Evolutionary conservation across 2,797 vertebrate genomes (phyloP).

Genomic region (Knipowitschia caucasica): DNA sequence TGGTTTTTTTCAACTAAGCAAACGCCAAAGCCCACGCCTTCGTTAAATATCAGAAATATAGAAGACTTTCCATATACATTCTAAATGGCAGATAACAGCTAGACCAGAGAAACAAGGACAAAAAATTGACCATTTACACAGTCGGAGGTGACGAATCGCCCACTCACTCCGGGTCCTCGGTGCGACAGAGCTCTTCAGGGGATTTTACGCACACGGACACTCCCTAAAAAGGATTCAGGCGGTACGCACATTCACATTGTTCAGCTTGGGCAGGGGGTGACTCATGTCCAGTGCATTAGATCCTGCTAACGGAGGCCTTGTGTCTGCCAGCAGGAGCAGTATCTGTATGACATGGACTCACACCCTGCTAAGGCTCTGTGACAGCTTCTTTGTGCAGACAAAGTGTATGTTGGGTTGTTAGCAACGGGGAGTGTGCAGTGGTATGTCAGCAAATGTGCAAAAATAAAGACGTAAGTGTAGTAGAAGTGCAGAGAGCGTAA

Average conservation of each 20-base stretch:
- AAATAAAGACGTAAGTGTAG: slow-evolving; percentile 25
- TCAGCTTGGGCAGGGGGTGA: slow-evolving; percentile 29
- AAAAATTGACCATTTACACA: slow-evolving; percentile 64
- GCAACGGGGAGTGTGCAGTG: slow-evolving; percentile 32
- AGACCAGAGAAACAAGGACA: slow-evolving; percentile 34
- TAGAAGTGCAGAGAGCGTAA: slow-evolving; percentile 20
- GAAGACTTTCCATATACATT: slow-evolving; percentile 35
- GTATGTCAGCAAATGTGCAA: slow-evolving; percentile 45
- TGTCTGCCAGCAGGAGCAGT: slow-evolving; percentile 45
- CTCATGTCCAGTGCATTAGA: slow-evolving; percentile 47
- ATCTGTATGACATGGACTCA: slow-evolving; percentile 44
- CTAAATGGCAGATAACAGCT: slow-evolving; percentile 36
- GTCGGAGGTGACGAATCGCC: slow-evolving; percentile 44
- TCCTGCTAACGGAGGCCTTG: slow-evolving; percentile 37
- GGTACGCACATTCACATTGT: slow-evolving; percentile 26
- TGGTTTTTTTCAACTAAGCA: slow-evolving; percentile 39
- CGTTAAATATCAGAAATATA: slow-evolving; percentile 41
- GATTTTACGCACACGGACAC: slow-evolving; percentile 20
- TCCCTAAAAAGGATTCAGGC: slow-evolving; percentile 18
- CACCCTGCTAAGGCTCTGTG: slow-evolving; percentile 15
- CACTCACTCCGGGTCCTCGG: slow-evolving; percentile 28
- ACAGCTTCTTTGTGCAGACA: slow-evolving; percentile 58
- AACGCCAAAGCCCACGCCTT: slow-evolving; percentile 24
- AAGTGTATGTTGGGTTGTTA: slow-evolving; percentile 51
- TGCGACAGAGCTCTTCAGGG: slow-evolving; percentile 43